These are phyloP conservation scores for Willowsia nigromaculata DNA, from an alignment of 2,888 invertebrate species.

Conservation along the genomic window DNA sequence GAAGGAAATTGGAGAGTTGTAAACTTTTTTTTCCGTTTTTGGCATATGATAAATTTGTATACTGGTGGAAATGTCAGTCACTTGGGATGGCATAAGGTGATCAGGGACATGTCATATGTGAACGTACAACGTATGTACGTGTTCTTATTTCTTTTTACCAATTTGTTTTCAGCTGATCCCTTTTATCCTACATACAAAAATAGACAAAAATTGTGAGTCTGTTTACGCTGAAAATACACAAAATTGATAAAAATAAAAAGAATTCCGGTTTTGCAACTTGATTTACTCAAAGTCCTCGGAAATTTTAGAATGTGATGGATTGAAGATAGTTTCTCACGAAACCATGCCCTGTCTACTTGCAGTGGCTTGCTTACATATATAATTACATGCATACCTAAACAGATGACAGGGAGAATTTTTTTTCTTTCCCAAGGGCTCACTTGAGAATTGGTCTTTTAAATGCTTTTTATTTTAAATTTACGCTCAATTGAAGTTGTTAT, in stretches of 20 bases:
- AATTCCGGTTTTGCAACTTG: background rate
- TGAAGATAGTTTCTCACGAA: background rate
- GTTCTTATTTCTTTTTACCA: conserved; percentile 28
- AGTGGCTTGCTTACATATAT: too few relatives aligned
- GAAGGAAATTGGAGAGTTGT: conserved; percentile 24
- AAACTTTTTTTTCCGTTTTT: conserved; percentile 28
- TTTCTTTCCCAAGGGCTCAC: background rate
- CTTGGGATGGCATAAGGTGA: conserved; percentile 41
- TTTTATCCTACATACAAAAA: background rate
- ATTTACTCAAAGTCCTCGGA: background rate
- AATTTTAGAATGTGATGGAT: background rate
- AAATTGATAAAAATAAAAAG: conserved; percentile 15
- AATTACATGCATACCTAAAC: too few relatives aligned
- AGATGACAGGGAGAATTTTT: background rate
- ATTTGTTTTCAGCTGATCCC: conserved; percentile 52
- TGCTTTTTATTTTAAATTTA: background rate
- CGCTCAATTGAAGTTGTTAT: background rate
- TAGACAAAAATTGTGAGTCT: background rate
- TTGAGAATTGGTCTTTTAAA: conserved; percentile 7
- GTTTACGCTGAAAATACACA: background rate
- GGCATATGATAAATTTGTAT: conserved; percentile 34
- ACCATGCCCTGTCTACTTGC: background rate
- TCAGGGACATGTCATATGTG: conserved; percentile 42
- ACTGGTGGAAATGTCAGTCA: conserved; percentile 50
- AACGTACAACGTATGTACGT: background rate